phyloP scores from a whole-genome alignment of 2,797 vertebrate genomes.

The Falco biarmicus region DNA sequence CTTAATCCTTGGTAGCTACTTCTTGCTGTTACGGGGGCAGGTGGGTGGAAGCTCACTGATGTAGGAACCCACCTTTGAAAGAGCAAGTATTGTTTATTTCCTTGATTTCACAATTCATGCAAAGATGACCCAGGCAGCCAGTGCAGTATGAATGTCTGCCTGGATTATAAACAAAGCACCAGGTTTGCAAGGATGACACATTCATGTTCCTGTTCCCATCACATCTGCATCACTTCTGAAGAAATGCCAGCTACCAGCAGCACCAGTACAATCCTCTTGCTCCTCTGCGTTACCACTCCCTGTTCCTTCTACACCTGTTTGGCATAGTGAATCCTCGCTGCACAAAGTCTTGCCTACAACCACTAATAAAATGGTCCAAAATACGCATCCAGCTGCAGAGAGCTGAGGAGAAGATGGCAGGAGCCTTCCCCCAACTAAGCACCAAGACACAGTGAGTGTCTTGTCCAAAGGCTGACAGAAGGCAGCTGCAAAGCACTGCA shows the following conservation, averaged over 20 bases:
- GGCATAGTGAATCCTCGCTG: rapidly evolving
- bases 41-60: neutral
- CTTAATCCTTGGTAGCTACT: neutral
- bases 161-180: neutral
- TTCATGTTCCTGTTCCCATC: neutral
- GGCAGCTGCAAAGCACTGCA: neutral
- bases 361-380: neutral
- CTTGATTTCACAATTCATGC: neutral
- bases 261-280: neutral
- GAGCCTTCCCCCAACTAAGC: neutral
- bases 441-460: neutral
- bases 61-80: neutral
- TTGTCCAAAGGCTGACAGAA: neutral
- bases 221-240: neutral
- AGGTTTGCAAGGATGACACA: neutral
- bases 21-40: neutral
- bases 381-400: neutral
- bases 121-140: neutral
- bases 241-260: neutral
- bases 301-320: neutral
- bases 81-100: neutral
- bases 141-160: neutral
- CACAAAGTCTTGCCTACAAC: neutral
- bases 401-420: neutral
- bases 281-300: neutral